Conservation (phyloP, 2,888 invertebrate species). For the Ectropis crepuscularia region DNA sequence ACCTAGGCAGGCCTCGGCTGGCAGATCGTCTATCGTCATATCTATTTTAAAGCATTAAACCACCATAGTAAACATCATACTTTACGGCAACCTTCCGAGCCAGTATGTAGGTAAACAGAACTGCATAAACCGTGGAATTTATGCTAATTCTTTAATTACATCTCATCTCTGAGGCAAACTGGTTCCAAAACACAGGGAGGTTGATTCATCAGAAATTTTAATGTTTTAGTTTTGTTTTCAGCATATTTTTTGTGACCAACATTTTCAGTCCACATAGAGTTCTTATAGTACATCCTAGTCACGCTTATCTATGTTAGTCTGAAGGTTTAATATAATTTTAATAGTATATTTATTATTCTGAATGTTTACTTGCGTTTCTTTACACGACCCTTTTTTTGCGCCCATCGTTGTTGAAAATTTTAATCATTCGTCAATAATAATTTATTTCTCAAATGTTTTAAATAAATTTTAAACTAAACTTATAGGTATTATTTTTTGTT, state of each 20-base stretch:
- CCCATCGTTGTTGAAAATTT: no score
- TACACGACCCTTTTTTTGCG: no score
- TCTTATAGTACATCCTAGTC: no score
- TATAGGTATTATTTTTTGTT: no score
- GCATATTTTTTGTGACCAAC: no score
- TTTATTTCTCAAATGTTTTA: no score
- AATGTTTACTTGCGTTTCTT: neutral
- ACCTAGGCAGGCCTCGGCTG: constrained; percentile 6
- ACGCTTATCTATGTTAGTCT: no score
- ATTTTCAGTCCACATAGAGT: no score
- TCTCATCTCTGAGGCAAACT: constrained; percentile 49
- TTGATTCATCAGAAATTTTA: constrained; percentile 43
- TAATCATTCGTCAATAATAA: no score
- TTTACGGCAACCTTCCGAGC: constrained; percentile 36
- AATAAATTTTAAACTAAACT: no score
- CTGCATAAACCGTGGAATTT: constrained; percentile 48
- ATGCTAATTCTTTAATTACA: constrained; percentile 49
- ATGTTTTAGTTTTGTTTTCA: no score
- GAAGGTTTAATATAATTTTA: no score
- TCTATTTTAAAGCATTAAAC: constrained; percentile 62
- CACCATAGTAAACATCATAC: constrained; percentile 25
- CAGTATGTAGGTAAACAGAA: constrained; percentile 39
- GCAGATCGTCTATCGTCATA: constrained; percentile 52
- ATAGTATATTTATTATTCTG: neutral
- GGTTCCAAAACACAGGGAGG: constrained; percentile 37